Percentiles rank a stretch among this genome's conserved stretches.
These are phyloP conservation scores for Platygyra sinensis DNA, from an alignment of 64 coral and sea anemone genomes.

Conservation along the genomic window DNA sequence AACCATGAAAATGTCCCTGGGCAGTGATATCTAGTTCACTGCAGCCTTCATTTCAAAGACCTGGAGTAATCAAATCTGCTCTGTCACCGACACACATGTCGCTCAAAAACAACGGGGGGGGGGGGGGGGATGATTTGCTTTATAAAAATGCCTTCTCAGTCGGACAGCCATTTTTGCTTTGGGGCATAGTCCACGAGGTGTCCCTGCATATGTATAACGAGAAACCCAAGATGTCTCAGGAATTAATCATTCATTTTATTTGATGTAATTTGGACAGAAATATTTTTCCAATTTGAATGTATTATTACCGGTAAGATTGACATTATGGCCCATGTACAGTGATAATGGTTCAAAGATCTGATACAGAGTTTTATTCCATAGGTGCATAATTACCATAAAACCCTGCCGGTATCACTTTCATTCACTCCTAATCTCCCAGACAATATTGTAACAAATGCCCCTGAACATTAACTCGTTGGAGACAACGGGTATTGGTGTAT, in stretches of 20 bases:
- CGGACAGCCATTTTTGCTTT: slow-evolving; percentile 97
- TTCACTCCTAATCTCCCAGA: slow-evolving; percentile 5
- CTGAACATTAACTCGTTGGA: background rate
- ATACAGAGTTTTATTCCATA: slow-evolving; percentile 29
- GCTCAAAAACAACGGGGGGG: slow-evolving; percentile 92
- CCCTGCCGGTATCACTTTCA: slow-evolving; percentile 30
- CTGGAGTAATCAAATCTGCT: slow-evolving; percentile 95
- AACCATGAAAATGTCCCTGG: too few relatives aligned
- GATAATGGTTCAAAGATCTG: slow-evolving; percentile 6
- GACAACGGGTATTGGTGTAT: background rate
- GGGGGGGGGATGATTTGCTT: slow-evolving; percentile 67
- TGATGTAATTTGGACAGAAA: too few relatives aligned
- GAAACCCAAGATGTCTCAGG: background rate
- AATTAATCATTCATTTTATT: background rate
- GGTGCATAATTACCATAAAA: slow-evolving; percentile 19
- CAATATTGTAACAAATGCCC: background rate
- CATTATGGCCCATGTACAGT: too few relatives aligned
- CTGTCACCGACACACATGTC: slow-evolving; percentile 99
- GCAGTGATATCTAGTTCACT: background rate
- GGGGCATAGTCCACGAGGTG: slow-evolving; percentile 91
- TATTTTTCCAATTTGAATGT: too few relatives aligned
- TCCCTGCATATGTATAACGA: slow-evolving; percentile 50
- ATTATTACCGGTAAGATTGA: too few relatives aligned
- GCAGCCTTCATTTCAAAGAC: slow-evolving; percentile 99
- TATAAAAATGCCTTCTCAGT: slow-evolving; percentile 87